Conservation (phyloP, 2,888 invertebrate genomes). For the Archips xylosteana region DNA sequence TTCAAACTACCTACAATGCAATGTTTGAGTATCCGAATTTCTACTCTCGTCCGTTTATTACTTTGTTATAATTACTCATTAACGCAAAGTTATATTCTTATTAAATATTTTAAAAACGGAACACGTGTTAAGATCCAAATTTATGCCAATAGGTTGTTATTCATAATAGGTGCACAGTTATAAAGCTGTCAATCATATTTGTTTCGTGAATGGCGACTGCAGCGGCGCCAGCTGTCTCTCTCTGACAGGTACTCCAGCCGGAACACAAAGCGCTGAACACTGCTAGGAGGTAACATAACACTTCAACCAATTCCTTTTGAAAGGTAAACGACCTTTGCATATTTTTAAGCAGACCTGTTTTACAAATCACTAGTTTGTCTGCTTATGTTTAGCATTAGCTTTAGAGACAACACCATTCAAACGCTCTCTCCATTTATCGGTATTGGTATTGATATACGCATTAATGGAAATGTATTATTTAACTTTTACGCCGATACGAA, state of each 20-base stretch:
- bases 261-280: constrained; percentile 24
- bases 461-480: background rate
- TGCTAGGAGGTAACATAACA: constrained; percentile 17
- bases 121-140: background rate
- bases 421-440: background rate
- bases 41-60: constrained; percentile 1
- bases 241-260: constrained; percentile 24
- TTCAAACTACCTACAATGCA: constrained; percentile 17
- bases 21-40: constrained; percentile 5
- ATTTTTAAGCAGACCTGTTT: constrained; percentile 8
- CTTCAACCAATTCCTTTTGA: constrained; percentile 31
- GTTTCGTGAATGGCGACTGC: constrained; percentile 33
- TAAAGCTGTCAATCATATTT: constrained; percentile 38
- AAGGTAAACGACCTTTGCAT: constrained; percentile 37
- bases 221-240: constrained; percentile 24
- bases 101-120: background rate
- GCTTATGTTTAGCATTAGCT: background rate
- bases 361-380: constrained; percentile 3
- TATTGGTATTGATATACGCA: background rate
- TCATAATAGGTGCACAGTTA: constrained; percentile 32
- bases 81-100: background rate
- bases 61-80: background rate
- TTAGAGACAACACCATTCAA: background rate
- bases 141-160: constrained; percentile 6
- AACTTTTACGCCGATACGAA: background rate